Evolutionary conservation across 2,888 invertebrate species (phyloP), one percentile per base, ranked within the genome.

Genomic region (Aspidiotus rigidus): DNA sequence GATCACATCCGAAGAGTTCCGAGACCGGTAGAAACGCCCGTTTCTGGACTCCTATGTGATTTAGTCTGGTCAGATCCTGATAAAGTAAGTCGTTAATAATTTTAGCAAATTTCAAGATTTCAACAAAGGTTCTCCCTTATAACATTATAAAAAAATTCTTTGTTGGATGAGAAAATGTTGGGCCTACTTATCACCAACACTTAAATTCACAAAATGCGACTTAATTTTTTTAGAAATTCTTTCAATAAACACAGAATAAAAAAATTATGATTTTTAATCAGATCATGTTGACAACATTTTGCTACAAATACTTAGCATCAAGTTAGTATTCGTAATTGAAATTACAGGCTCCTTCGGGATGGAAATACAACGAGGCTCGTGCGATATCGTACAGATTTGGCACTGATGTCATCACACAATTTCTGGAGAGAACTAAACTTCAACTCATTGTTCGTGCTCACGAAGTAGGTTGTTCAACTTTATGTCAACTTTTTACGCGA

Each of bases 41-140:
- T 62, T 5, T 56, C 28, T 9, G 69, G 69, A 40, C 16, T 69
- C 0, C 16, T 69, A 13, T 69, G 69, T 17, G 69, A 69, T 69
- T 16, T 69, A 42, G 62, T 69, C 6, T 69, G 69, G 69, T 7
- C 69, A 7, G 69, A 69, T 69, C 69, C 69, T 7, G 62, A 69
- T 57, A 69, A 63, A 44, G 69, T 69, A n/a, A n/a, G 49, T 28
- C 8, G 28, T 28, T 28, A 28, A 28, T 28, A 28, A 28, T 28
- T 28, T 28, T 28, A 28, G 28, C 5, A 28, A 28, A 28, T 28
- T 28, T 28, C 28, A 28, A 28, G 5, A 28, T 28, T 28, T 28
- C 28, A 28, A 28, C 28, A 28, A 28, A 28, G 28, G 1, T 28
- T 28, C 28, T 28, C 28, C 5, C 28, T 28, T 28, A 5, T 28